Percentiles rank a stretch among this genome's conserved stretches.
phyloP scores from a whole-genome alignment of 1,140 invertebrate genomes.

The Bicyclus anynana region DNA sequence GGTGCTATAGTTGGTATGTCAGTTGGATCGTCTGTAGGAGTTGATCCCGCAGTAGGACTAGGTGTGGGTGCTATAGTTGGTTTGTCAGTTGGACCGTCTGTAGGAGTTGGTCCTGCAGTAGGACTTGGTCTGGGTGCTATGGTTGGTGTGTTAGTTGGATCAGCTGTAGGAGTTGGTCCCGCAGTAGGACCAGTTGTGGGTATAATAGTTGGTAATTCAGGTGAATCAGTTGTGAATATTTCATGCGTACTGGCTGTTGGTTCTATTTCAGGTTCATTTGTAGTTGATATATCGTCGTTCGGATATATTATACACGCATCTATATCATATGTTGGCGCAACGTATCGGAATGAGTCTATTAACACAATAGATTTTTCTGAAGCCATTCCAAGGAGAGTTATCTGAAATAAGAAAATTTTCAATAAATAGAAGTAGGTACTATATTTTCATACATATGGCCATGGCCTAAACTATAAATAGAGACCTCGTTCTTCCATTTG shows the following conservation, averaged over 20 bases:
- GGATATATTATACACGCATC: slow-evolving; percentile 24
- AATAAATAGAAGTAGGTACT: background rate
- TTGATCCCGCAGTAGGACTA: too few species aligned
- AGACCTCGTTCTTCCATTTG: too few species aligned
- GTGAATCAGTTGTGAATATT: background rate
- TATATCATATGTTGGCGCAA: slow-evolving; percentile 25
- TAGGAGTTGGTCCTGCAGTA: too few species aligned
- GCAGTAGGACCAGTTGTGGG: background rate
- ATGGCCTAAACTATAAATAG: too few species aligned
- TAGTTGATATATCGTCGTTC: slow-evolving; percentile 5
- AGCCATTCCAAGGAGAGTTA: slow-evolving; percentile 29
- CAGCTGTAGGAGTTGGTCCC: too few species aligned
- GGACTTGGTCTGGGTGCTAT: too few species aligned
- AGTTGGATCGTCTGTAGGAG: too few species aligned
- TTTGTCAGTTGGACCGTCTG: too few species aligned
- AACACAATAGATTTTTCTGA: slow-evolving; percentile 24
- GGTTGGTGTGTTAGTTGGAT: too few species aligned
- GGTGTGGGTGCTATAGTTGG: background rate
- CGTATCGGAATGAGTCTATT: slow-evolving; percentile 35
- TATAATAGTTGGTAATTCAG: background rate
- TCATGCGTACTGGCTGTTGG: background rate
- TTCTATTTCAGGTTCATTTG: background rate
- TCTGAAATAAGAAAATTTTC: slow-evolving; percentile 15
- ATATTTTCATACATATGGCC: too few species aligned
- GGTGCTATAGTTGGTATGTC: too few species aligned